Conservation (phyloP, 2,797 vertebrate species). For the Sylvilagus floridanus region DNA sequence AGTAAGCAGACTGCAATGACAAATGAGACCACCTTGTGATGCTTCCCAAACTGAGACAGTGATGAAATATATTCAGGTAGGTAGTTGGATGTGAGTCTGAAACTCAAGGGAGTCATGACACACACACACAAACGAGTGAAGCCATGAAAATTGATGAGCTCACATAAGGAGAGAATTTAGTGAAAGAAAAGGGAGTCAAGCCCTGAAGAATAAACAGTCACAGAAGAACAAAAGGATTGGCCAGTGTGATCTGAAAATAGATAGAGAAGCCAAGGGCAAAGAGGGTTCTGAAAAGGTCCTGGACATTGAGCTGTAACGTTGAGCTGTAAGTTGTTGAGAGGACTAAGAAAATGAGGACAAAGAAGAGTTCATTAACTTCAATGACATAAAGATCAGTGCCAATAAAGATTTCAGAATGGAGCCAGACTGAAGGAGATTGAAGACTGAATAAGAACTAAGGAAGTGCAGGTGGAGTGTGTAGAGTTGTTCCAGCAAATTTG, state of each 20-base stretch:
- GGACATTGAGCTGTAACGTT: not conserved
- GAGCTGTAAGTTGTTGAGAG: not conserved
- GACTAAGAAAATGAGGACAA: not conserved
- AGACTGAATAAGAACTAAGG: not conserved
- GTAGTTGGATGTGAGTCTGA: slow-evolving; percentile 21
- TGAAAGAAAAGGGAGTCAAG: not conserved
- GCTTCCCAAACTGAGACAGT: slow-evolving; percentile 42
- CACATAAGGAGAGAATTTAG: not conserved
- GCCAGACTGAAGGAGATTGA: not conserved
- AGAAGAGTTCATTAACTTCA: not conserved
- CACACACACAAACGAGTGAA: slow-evolving; percentile 49
- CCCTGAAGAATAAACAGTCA: slow-evolving; percentile 23
- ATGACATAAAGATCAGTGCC: not conserved
- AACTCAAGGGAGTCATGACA: slow-evolving; percentile 12
- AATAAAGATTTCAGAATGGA: not conserved
- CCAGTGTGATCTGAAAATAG: not conserved
- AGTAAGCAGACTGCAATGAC: not conserved
- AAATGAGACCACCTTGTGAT: not conserved
- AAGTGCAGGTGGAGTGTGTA: not conserved
- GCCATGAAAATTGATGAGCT: slow-evolving; percentile 37
- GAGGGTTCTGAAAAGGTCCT: not conserved
- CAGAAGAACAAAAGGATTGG: not conserved
- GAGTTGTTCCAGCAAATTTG: not conserved
- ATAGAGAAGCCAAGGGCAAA: not conserved
- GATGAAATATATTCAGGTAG: slow-evolving; percentile 37